Conservation (phyloP, 2,888 invertebrate genomes). For the Meandrusa payeni region DNA sequence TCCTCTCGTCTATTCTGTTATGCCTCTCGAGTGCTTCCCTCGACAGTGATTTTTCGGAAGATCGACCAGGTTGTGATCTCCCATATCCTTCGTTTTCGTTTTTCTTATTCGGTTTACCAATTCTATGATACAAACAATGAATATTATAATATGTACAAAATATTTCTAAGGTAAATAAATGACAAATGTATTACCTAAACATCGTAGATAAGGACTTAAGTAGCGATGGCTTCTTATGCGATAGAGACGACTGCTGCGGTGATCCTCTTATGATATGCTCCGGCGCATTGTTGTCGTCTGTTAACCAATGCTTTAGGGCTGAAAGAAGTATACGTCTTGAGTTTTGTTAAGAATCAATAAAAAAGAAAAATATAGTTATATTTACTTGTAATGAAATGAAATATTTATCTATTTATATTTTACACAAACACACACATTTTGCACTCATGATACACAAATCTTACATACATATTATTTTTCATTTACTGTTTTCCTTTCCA, state of each 20-base stretch:
- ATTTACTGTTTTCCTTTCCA: no score
- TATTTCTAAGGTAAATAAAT: background rate
- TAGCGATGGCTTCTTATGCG: slow-evolving; percentile 87
- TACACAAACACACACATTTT: no score
- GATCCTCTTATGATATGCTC: slow-evolving; percentile 84
- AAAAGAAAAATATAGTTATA: no score
- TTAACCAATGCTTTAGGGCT: slow-evolving; percentile 90
- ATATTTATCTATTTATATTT: no score
- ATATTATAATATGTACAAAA: no score
- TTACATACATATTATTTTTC: no score
- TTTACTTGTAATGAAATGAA: no score
- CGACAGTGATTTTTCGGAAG: slow-evolving; percentile 72
- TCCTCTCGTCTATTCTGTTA: slow-evolving; percentile 53
- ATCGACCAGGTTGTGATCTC: slow-evolving; percentile 63
- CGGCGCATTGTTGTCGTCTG: slow-evolving; percentile 85
- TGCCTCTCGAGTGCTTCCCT: slow-evolving; percentile 66
- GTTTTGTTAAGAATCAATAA: no score
- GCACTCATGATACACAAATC: no score
- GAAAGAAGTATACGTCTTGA: no score
- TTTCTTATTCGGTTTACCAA: slow-evolving; percentile 76
- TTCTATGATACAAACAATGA: no score
- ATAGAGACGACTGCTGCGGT: slow-evolving; percentile 90
- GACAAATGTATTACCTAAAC: slow-evolving; percentile 83
- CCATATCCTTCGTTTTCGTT: slow-evolving; percentile 62
- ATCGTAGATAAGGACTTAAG: slow-evolving; percentile 89